Evolutionary conservation across 2,888 invertebrate species (phyloP), one percentile per base, ranked within the genome.

Genomic region (Slavum lentiscoides): DNA sequence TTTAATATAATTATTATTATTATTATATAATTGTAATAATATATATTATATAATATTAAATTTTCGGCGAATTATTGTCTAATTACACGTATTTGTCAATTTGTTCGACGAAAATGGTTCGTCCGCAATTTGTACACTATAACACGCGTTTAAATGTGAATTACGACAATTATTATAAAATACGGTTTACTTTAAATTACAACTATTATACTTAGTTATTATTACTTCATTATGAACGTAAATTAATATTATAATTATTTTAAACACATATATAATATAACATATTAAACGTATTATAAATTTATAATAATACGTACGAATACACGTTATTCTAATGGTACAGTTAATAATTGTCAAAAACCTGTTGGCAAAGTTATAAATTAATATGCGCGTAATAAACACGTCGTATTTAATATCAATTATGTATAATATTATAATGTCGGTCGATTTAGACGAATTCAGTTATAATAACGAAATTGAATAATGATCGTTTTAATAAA

Each of bases 321-420:
- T 13, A n/a, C n/a, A 58, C 30, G 30, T 37, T 13, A 39, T 39
- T 68, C 19, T 19, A 73, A 49, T 61, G 61, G 4, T 30, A 30
- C 30, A 30, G 30, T 21, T 21, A 73, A 21, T 61, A 73, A 73
- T 73, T 61, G 73, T 74, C 30, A 8, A 62, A 74, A 53, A 74
- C 74, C 74, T 74, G 74, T 62, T 74, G 23, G 62, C 62, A 4
- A 62, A 74, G 43, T 53, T 53, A 30, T 30, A 62, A 74, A 30
- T 62, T 62, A n/a, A 74, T 74, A 53, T 2, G 4, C 30, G 4
- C n/a, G 49, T 19, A 62, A 74, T 74, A 62, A 74, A 74, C 62
- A 74, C 62, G 62, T 74, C 74, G 62, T 62, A 62, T 74, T 4
- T 62, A 74, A 62, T 43, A 73, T 19, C 43, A 19, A 61, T 73